Base-by-base conservation (phyloP, 1,140 invertebrate genomes). In the Cherax destructor region DNA sequence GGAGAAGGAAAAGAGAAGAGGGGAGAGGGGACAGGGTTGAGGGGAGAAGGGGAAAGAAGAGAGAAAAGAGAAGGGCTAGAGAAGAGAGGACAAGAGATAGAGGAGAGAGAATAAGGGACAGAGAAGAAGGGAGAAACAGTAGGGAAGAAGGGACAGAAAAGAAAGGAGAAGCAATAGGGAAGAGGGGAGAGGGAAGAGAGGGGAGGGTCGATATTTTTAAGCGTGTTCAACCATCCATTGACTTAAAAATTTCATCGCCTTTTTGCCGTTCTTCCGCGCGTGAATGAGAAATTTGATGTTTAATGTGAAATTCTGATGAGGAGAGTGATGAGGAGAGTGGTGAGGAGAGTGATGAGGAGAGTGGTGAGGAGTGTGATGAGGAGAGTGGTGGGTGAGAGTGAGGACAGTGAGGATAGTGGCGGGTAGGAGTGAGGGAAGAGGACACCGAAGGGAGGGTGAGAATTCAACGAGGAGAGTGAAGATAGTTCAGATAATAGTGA, bases 221-320 rank as follows among this genome's bases (percentile, higher is more conserved):
- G 41, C 18, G 30, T 74, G 83, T 49, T 69, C 69, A 74, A 10
- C 61, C 83, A 84, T 74, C 65, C 83, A 85, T 85, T 85, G 50
- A 47, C 61, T 74, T 69, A 30, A 69, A 85, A 74, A 74, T 74
- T 85, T 85, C 83, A 85, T 74, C 41, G 65, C 41, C 69, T 85
- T 85, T 74, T 85, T 18, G 21, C 61, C n/a, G 41, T 72, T 49
- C 61, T 84, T 49, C 83, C 24, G 47, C 47, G 21, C 83, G 83
- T 84, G 65, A 69, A 24, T n/a, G 59, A 30, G 83, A 69, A 84
- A 56, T 47, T 69, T 85, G 47, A 85, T 74, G 83, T 74, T 49
- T 85, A 61, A 85, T 74, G 61, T 85, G 69, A 85, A 74, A 69
- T 85, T 85, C 83, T 85, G 69, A 85, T 85, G 83, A 74, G 65